A percentile compares a stretch with the other conserved stretches of the same genome.
Conservation (phyloP, 2,797 vertebrate genomes). For the Oreochromis grahami region DNA sequence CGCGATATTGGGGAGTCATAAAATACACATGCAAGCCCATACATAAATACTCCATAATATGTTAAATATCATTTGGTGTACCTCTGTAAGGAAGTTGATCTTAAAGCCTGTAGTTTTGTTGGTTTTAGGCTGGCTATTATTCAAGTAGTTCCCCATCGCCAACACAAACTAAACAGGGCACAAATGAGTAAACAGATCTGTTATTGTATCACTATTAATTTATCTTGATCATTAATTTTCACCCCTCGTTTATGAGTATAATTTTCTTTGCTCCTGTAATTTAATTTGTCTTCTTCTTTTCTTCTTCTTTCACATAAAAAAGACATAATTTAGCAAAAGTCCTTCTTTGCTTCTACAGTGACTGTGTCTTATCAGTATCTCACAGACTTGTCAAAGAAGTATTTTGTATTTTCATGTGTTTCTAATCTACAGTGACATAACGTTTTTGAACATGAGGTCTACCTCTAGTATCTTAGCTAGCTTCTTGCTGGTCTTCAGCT, state of each 20-base stretch:
- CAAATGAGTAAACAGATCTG: not conserved
- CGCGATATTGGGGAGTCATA: not conserved
- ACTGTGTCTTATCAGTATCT: not conserved
- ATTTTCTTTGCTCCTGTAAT: not conserved
- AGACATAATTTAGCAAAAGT: fast-evolving
- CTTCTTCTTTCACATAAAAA: not conserved
- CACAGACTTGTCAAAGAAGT: not conserved
- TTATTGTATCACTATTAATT: not conserved
- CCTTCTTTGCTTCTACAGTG: not conserved
- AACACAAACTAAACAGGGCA: conserved; percentile 86
- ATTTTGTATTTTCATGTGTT: not conserved
- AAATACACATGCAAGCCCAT: not conserved
- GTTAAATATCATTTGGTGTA: conserved; percentile 47
- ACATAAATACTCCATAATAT: not conserved
- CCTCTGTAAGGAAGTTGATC: conserved; percentile 97
- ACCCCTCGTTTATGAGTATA: not conserved
- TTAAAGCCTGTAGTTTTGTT: conserved; percentile 96
- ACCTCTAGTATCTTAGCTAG: conserved; percentile 98
- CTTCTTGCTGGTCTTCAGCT: conserved; percentile 94
- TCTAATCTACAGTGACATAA: not conserved
- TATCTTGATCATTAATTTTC: not conserved
- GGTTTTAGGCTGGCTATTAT: conserved; percentile 92
- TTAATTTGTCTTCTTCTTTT: not conserved
- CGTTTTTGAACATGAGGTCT: not conserved
- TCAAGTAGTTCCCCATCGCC: conserved; percentile 98